These are phyloP conservation scores for Albula glossodonta DNA, from an alignment of 2,113 vertebrate genomes.

Conservation along the genomic window DNA sequence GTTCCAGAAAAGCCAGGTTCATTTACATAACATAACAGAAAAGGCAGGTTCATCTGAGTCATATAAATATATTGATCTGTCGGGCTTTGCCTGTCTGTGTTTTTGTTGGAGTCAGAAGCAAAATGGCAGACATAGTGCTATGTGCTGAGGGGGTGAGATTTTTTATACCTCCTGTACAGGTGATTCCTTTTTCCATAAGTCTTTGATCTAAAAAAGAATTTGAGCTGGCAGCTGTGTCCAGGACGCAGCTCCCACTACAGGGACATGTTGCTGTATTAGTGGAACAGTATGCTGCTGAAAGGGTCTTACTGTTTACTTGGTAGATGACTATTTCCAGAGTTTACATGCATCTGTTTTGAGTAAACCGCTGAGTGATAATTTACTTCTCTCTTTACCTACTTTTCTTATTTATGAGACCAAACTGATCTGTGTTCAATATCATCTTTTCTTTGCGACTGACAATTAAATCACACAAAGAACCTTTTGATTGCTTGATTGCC, in stretches of 20 bases:
- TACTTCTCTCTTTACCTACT: neutral
- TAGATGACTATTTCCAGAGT: neutral
- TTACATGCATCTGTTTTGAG: neutral
- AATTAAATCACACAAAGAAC: no score
- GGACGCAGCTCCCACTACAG: neutral
- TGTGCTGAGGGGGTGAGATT: neutral
- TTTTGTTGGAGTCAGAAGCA: neutral
- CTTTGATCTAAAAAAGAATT: neutral
- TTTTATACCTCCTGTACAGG: conserved; percentile 1
- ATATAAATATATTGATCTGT: neutral
- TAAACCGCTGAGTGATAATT: neutral
- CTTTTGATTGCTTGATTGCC: neutral
- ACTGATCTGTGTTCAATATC: no score
- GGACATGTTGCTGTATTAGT: neutral
- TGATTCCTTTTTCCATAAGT: neutral
- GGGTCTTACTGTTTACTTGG: neutral
- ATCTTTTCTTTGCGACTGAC: no score
- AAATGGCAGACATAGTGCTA: neutral
- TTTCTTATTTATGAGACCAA: no score
- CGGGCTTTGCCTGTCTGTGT: neutral
- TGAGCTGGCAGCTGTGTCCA: neutral
- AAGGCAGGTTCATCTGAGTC: neutral
- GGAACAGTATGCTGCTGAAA: neutral
- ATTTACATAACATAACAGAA: neutral
- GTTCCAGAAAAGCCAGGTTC: neutral